Conservation (phyloP, 2,113 vertebrate species). For the Colaptes auratus region DNA sequence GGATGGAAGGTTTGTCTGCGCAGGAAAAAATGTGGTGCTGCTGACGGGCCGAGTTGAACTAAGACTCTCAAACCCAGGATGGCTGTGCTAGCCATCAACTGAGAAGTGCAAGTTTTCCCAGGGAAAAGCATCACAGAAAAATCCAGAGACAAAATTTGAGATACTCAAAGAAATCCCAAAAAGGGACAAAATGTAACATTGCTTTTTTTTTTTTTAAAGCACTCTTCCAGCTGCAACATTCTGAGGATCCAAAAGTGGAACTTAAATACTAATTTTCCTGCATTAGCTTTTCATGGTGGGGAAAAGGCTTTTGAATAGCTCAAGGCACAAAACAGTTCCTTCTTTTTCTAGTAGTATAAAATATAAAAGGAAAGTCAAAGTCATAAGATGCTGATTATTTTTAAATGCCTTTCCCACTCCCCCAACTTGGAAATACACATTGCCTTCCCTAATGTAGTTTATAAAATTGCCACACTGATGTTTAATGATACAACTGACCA, state of each 20-base stretch:
- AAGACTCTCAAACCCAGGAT: not conserved
- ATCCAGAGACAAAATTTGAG: not conserved
- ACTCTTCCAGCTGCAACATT: not conserved
- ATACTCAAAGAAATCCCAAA: not conserved
- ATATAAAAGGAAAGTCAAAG: not conserved
- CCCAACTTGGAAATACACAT: fast-evolving
- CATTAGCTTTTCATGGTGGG: not conserved
- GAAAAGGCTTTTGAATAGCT: not conserved
- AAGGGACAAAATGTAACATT: not conserved
- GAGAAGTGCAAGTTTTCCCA: not conserved
- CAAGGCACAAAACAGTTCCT: not conserved
- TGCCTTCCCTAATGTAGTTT: not conserved
- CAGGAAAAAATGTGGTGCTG: not conserved
- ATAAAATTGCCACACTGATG: not conserved
- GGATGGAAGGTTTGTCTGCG: not conserved
- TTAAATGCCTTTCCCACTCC: not conserved
- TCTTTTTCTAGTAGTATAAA: not conserved
- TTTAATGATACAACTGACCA: not conserved
- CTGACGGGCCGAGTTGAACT: not conserved
- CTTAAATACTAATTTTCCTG: not conserved
- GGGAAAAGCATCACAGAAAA: not conserved
- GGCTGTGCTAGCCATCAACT: not conserved
- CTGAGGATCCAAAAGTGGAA: not conserved
- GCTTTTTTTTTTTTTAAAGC: not conserved
- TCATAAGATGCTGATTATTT: not conserved